Conservation (phyloP, 2,113 vertebrate genomes). For the Cheilinus undulatus region DNA sequence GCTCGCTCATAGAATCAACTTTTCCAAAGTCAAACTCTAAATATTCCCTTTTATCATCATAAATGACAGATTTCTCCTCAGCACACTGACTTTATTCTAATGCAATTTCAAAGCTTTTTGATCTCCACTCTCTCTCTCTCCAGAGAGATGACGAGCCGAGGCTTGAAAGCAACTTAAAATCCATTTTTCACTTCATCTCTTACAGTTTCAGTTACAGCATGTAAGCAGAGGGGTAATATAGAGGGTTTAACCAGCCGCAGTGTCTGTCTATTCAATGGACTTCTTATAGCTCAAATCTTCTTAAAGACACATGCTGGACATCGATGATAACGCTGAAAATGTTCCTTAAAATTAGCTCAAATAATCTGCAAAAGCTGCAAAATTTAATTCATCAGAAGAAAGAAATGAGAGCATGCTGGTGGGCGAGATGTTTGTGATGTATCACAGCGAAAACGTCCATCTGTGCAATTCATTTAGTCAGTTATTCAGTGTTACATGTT, state of each 20-base stretch:
- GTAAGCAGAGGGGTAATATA: conserved; percentile 15
- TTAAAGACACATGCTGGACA: neutral
- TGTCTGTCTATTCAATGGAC: neutral
- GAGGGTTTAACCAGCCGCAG: neutral
- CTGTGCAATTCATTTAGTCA: conserved; percentile 26
- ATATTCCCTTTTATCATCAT: conserved; percentile 77
- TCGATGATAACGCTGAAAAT: neutral
- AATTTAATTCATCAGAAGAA: neutral
- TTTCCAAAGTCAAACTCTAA: conserved; percentile 62
- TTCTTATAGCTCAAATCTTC: neutral
- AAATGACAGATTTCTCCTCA: conserved; percentile 76
- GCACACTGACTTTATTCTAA: conserved; percentile 64
- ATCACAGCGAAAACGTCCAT: conserved; percentile 33
- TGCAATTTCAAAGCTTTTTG: conserved; percentile 65
- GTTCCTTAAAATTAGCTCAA: neutral
- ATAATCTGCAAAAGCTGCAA: neutral
- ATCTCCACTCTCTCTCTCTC: conserved; percentile 59
- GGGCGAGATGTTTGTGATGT: conserved; percentile 12
- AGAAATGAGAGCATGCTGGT: conserved; percentile 12
- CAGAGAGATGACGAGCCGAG: conserved; percentile 26
- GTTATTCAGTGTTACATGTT: conserved; percentile 3
- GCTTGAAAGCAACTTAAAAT: conserved; percentile 66
- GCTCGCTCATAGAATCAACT: conserved; percentile 35
- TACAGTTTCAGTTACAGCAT: conserved; percentile 29
- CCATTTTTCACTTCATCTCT: conserved; percentile 51